Percentiles rank a stretch among this genome's conserved stretches.
Conservation (phyloP, 1,140 invertebrate species). For the Grapholita molesta region DNA sequence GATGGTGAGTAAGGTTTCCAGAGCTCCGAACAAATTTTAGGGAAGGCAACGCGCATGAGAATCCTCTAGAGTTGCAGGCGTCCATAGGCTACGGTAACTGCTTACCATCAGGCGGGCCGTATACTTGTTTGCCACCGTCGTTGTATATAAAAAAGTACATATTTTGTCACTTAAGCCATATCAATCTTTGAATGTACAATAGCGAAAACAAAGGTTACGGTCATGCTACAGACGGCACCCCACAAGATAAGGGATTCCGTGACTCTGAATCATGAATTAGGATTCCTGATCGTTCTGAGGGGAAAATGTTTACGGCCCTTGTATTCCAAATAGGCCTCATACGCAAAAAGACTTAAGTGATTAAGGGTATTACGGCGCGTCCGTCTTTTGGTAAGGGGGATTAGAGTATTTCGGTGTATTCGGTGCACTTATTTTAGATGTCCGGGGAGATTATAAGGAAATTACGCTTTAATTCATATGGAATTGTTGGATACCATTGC, state of each 20-base stretch:
- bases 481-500: neutral
- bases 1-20: too few species aligned
- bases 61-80: too few species aligned
- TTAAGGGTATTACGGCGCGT: neutral
- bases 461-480: neutral
- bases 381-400: neutral
- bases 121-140: too few species aligned
- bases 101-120: too few species aligned
- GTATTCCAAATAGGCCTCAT: neutral
- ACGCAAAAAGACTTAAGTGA: neutral
- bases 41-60: too few species aligned
- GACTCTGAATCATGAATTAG: slow-evolving; percentile 16
- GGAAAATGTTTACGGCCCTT: slow-evolving; percentile 11
- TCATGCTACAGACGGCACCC: neutral
- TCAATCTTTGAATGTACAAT: neutral
- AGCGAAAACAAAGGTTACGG: neutral
- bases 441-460: neutral
- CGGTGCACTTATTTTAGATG: neutral
- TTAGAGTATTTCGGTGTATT: neutral
- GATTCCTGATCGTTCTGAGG: neutral
- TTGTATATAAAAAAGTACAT: too few species aligned
- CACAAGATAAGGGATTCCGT: slow-evolving; percentile 11
- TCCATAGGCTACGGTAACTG: too few species aligned
- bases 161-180: neutral
- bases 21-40: too few species aligned